Base-by-base conservation (phyloP, 2,888 invertebrate species). In the Stictocephala bisonia region DNA sequence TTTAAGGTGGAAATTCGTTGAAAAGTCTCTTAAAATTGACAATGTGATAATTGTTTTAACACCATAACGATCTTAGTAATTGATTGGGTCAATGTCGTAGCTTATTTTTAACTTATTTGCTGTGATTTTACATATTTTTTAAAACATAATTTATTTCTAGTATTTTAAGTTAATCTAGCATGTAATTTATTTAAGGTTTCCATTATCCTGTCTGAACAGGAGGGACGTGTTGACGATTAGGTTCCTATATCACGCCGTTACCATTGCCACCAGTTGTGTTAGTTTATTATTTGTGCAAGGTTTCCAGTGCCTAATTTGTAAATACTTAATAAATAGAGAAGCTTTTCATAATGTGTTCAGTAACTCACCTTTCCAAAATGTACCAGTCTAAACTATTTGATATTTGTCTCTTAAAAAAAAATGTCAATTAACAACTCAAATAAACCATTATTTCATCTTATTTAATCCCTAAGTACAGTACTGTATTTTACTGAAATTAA, bases 281-380 rank as follows among this genome's bases (percentile, higher is more conserved):
- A 26, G 27, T 44, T 64, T 64, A 44, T 44, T 64, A 7, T 41
- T 40, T 40, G 22, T 64, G 26, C 64, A 64, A 64, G 44, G 64
- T 64, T 64, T 41, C 44, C 64, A 64, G 64, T 64, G 64, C 64
- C 64, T 64, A 64, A 44, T 41, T 44, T 64, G 64, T 64, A 64
- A 27, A 56, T 56, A 56, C 15, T 26, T 56, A 64, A 26, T 64
- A 64, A 27, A 56, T 56, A 56, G 29, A 15, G 27, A 64, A 26
- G 64, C 64, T 64, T 64, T 41, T 64, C 40, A 22, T 44, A 41
- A 64, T 64, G 40, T 44, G 44, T 64, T 64, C 15, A 6, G 11
- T 44, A 64, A 40, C 9, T n/a, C 15, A 15, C 15, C n/a, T n/a
- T n/a, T n/a, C n/a, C n/a, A n/a, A n/a, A n/a, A n/a, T n/a, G n/a